Evolutionary conservation across 2,797 vertebrate species (phyloP).

Genomic region (Petrocephalus sullivani): DNA sequence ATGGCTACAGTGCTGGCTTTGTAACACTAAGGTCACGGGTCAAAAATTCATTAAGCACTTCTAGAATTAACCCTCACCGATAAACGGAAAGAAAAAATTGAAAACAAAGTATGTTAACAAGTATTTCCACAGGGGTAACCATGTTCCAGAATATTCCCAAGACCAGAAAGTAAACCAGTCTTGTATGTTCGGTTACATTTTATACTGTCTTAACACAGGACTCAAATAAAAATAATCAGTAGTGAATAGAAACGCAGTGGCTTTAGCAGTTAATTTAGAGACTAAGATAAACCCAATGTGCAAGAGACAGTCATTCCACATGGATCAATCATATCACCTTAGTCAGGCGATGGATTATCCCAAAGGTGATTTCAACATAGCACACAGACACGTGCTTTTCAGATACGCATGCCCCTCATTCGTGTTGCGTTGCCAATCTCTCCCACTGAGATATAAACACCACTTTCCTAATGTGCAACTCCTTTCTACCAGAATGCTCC

Average conservation of each 20-base stretch:
- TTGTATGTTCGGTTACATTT: not conserved
- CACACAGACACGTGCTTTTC: not conserved
- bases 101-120: not conserved
- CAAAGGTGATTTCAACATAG: not conserved
- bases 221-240: not conserved
- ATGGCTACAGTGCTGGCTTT: not conserved
- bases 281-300: not conserved
- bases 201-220: not conserved
- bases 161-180: conserved; percentile 1
- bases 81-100: not conserved
- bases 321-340: not conserved
- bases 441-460: not conserved
- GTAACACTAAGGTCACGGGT: not conserved
- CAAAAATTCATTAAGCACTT: not conserved
- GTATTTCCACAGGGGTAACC: not conserved
- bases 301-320: not conserved
- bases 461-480: not conserved
- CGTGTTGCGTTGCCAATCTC: not conserved
- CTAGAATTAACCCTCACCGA: not conserved
- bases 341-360: not conserved
- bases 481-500: not conserved
- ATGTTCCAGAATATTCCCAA: not conserved
- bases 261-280: not conserved
- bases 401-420: not conserved
- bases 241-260: not conserved